phyloP scores from a whole-genome alignment of 2,888 invertebrate species.

The Drosophila monieri region DNA sequence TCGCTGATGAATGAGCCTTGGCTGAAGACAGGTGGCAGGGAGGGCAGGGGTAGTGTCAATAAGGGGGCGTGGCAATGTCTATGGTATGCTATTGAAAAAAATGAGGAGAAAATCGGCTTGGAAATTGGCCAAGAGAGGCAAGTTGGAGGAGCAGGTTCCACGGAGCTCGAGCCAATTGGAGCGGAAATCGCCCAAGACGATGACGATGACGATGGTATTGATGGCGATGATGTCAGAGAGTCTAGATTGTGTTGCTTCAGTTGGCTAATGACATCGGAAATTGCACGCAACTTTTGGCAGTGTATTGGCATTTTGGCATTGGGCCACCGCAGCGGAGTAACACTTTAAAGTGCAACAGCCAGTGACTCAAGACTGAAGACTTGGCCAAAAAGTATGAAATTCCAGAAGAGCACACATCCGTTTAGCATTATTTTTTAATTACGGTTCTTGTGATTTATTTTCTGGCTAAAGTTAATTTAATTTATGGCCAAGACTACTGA shows the following conservation, averaged over 20 bases:
- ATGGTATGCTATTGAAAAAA: constrained; percentile 36
- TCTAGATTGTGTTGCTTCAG: constrained; percentile 32
- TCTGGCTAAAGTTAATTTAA: background rate
- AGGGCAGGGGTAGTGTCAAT: background rate
- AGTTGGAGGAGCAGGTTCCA: constrained; percentile 5
- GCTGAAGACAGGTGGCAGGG: constrained; percentile 33
- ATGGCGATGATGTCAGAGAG: constrained; percentile 40
- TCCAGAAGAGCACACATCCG: background rate
- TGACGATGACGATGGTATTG: constrained; percentile 7
- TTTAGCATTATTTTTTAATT: background rate
- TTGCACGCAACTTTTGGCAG: constrained; percentile 39
- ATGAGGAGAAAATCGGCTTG: background rate
- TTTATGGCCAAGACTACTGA: background rate
- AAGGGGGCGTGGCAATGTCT: constrained; percentile 33
- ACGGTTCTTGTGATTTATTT: background rate
- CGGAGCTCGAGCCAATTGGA: constrained; percentile 35
- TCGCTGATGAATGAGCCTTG: constrained; percentile 17
- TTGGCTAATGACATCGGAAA: constrained; percentile 60
- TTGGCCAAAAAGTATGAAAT: background rate
- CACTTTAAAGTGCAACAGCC: background rate
- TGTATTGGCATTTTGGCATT: constrained; percentile 6
- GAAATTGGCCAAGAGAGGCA: constrained; percentile 9
- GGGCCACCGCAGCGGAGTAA: background rate
- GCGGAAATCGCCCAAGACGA: constrained; percentile 35
- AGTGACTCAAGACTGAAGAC: background rate